phyloP scores from a whole-genome alignment of 2,113 vertebrate genomes.

The Pyxicephalus adspersus region DNA sequence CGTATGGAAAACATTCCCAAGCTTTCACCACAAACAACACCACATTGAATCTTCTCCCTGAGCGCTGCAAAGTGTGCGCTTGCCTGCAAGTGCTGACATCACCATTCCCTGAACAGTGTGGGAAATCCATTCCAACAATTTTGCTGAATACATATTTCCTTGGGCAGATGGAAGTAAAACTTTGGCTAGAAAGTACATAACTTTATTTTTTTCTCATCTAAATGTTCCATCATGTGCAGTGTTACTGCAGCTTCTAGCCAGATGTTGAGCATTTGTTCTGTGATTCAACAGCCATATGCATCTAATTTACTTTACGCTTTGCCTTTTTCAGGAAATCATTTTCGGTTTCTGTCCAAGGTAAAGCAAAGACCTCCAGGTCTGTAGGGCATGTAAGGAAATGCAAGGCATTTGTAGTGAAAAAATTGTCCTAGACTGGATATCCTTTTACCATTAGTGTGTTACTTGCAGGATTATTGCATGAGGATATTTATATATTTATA shows the following conservation, averaged over 20 bases:
- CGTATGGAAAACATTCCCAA: no score
- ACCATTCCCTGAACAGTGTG: neutral
- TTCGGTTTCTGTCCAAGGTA: neutral
- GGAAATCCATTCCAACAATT: conserved; percentile 8
- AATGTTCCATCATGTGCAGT: neutral
- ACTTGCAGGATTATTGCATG: no score
- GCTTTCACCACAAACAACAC: neutral
- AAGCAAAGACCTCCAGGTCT: neutral
- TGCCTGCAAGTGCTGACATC: neutral
- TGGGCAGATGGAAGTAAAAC: neutral
- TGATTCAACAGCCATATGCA: conserved; percentile 11
- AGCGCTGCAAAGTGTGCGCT: neutral
- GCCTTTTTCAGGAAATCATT: conserved; percentile 5
- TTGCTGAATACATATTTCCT: conserved; percentile 17
- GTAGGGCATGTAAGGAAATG: neutral
- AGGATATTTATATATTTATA: no score
- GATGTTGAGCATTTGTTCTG: neutral
- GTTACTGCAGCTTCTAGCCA: conserved; percentile 12
- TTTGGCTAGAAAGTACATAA: conserved; percentile 2
- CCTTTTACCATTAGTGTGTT: no score
- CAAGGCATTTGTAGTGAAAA: neutral
- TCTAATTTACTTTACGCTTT: neutral
- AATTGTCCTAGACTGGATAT: no score
- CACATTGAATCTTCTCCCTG: no score
- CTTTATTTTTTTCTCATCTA: neutral